These are phyloP conservation scores for Paragorgia papillata DNA, from an alignment of 92 coral and sea anemone species.

Conservation along the genomic window DNA sequence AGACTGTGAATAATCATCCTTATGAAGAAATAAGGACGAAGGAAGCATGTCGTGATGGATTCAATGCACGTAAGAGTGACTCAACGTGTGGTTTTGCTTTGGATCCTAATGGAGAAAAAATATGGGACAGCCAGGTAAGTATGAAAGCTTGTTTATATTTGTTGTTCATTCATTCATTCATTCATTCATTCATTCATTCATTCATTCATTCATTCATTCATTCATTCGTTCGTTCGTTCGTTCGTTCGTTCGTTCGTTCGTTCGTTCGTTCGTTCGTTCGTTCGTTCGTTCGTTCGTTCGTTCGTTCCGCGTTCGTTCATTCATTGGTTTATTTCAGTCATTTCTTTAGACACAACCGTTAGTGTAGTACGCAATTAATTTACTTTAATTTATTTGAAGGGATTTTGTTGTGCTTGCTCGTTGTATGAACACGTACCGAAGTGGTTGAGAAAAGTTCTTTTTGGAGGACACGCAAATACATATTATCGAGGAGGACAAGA, in stretches of 20 bases:
- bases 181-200: too few relatives aligned
- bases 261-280: too few relatives aligned
- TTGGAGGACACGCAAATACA: not conserved
- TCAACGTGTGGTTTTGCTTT: conserved; percentile 79
- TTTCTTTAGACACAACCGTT: not conserved
- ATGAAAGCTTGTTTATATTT: not conserved
- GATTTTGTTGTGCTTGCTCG: conserved; percentile 89
- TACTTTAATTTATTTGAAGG: too few relatives aligned
- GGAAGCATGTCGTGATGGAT: conserved; percentile 76
- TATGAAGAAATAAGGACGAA: conserved; percentile 80
- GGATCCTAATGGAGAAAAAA: conserved; percentile 71
- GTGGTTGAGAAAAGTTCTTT: conserved; percentile 33
- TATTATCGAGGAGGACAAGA: conserved; percentile 40
- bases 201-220: too few relatives aligned
- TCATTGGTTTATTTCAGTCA: not conserved
- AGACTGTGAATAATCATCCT: conserved; percentile 90
- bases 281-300: too few relatives aligned
- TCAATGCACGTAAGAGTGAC: conserved; percentile 39
- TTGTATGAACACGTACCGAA: conserved; percentile 80
- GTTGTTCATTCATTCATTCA: not conserved
- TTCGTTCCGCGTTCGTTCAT: too few relatives aligned
- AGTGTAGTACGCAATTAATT: not conserved
- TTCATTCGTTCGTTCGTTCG: too few relatives aligned
- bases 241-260: too few relatives aligned
- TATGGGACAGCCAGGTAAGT: conserved; percentile 97